Evolutionary conservation across 2,113 vertebrate genomes (phyloP).

Genomic region (Chaetura pelagica): DNA sequence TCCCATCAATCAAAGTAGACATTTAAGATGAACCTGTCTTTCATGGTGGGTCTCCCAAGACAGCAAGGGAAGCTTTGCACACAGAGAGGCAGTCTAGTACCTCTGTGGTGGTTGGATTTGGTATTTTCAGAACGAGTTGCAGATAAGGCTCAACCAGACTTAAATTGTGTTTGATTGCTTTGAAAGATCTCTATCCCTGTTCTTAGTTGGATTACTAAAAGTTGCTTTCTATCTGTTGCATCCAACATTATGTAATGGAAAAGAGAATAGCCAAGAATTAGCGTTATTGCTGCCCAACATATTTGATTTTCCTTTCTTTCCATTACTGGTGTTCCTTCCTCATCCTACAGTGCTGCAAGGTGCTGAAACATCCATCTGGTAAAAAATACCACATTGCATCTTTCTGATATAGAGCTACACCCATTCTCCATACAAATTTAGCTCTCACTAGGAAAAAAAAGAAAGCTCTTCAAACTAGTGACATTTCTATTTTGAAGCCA

Average conservation of each 20-base stretch:
- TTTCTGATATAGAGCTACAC: neutral
- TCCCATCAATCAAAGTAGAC: neutral
- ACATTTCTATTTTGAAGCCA: neutral
- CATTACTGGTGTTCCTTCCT: neutral
- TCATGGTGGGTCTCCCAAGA: neutral
- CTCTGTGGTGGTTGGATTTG: neutral
- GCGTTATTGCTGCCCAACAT: rapidly evolving
- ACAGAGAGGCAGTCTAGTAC: neutral
- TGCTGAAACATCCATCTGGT: neutral
- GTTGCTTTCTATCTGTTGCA: neutral
- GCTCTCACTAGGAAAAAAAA: neutral
- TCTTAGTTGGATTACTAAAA: neutral
- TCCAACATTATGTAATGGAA: neutral
- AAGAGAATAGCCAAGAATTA: neutral
- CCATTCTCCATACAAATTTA: neutral
- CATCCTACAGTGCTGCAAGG: neutral
- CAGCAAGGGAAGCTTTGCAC: neutral
- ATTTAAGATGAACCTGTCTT: neutral
- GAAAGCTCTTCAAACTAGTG: neutral
- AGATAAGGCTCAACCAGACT: neutral
- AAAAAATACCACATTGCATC: neutral
- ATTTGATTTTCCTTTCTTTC: neutral
- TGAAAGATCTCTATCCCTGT: neutral
- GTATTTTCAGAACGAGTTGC: neutral
- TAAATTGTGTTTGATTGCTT: neutral